Evolutionary conservation across 2,797 vertebrate genomes (phyloP).

Genomic region (Nannoperca australis): DNA sequence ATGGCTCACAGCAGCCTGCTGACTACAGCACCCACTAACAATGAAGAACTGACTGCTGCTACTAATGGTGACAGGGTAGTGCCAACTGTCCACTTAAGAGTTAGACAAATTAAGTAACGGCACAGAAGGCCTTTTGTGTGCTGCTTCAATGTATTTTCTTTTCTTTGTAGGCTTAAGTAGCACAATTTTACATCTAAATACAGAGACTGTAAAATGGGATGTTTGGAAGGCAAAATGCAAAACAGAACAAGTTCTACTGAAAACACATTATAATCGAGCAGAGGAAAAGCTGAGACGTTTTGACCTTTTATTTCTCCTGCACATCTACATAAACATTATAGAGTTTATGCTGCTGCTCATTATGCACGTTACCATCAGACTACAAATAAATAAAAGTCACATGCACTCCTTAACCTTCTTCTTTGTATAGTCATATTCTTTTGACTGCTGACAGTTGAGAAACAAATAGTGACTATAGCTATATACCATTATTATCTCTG

Average conservation of each 20-base stretch:
- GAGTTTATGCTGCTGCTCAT: constrained; percentile 50
- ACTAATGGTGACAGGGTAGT: constrained; percentile 73
- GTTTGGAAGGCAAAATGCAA: constrained; percentile 48
- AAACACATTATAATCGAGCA: constrained; percentile 43
- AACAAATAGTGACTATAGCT: constrained; percentile 16
- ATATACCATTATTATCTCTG: constrained; percentile 1
- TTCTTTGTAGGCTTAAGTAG: constrained; percentile 26
- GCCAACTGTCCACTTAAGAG: constrained; percentile 77
- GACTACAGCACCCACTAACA: constrained; percentile 78
- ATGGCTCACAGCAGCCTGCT: constrained; percentile 80
- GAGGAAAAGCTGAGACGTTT: constrained; percentile 44
- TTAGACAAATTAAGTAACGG: constrained; percentile 68
- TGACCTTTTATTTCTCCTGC: constrained; percentile 72
- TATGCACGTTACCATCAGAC: constrained; percentile 52
- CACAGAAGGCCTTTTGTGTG: constrained; percentile 48
- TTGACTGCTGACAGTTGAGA: constrained; percentile 30
- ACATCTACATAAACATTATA: constrained; percentile 61
- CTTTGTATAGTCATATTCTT: constrained; percentile 35
- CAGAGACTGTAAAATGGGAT: constrained; percentile 23
- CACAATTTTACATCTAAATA: constrained; percentile 30
- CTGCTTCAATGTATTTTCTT: constrained; percentile 39
- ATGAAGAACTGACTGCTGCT: constrained; percentile 74
- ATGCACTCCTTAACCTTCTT: constrained; percentile 48
- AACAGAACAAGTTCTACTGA: constrained; percentile 40
- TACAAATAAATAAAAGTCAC: constrained; percentile 45